Conservation (phyloP, 2,888 invertebrate species). For the Dasypolia templi region DNA sequence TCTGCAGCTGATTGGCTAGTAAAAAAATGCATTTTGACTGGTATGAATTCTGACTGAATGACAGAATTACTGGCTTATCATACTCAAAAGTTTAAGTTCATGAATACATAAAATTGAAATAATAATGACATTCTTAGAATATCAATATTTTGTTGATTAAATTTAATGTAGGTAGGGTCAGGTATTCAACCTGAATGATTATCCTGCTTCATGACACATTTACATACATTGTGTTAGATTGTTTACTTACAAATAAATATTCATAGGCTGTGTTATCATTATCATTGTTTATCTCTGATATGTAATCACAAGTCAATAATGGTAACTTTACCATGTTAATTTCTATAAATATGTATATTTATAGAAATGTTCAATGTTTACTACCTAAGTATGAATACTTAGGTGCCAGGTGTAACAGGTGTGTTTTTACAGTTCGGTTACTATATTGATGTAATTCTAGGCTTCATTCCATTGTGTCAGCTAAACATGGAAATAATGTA, state of each 20-base stretch:
- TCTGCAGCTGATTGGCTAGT: neutral
- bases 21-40: neutral
- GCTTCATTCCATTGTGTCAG: constrained; percentile 20
- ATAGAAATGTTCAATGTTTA: neutral
- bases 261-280: constrained; percentile 35
- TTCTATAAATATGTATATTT: constrained; percentile 1
- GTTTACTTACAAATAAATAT: constrained; percentile 47
- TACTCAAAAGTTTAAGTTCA: neutral
- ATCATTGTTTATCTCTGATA: constrained; percentile 57
- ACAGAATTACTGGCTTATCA: neutral
- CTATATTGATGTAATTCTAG: constrained; percentile 11
- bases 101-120: neutral
- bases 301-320: constrained; percentile 46
- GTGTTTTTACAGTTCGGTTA: neutral
- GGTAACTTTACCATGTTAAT: constrained; percentile 13
- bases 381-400: neutral
- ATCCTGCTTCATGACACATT: constrained; percentile 18
- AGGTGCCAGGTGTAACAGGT: neutral
- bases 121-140: constrained; percentile 3
- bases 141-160: constrained; percentile 8
- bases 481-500: constrained; percentile 35
- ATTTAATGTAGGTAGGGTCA: constrained; percentile 36
- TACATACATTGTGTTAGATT: constrained; percentile 28
- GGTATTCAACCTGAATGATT: constrained; percentile 17
- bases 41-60: neutral